Evolutionary conservation across 2,113 vertebrate genomes (phyloP).

Genomic region (Perca flavescens): DNA sequence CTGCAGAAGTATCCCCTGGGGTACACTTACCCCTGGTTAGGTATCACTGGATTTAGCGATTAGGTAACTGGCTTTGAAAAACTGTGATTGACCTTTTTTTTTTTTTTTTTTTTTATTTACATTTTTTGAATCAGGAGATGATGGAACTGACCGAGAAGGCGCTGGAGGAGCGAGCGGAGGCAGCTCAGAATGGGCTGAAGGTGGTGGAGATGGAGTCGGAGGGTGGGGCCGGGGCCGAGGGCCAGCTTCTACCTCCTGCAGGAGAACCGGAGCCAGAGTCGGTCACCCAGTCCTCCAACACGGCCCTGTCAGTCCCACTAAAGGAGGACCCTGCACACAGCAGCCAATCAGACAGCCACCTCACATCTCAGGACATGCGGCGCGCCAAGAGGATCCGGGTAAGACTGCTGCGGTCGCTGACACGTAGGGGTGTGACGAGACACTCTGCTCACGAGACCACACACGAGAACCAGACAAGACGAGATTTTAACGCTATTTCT

Average conservation of each 20-base stretch:
- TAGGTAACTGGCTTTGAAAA: background rate
- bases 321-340: constrained; percentile 84
- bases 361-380: constrained; percentile 93
- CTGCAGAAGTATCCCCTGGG: no score
- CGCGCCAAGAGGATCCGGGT: constrained; percentile 94
- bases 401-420: constrained; percentile 14
- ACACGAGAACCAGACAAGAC: no score
- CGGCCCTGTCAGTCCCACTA: constrained; percentile 75
- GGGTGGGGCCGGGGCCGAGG: constrained; percentile 61
- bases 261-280: constrained; percentile 78
- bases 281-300: constrained; percentile 29
- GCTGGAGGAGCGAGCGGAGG: constrained; percentile 85
- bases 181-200: constrained; percentile 89
- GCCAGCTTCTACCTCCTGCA: constrained; percentile 74
- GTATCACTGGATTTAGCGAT: background rate
- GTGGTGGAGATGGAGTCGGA: constrained; percentile 84
- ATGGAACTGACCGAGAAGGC: constrained; percentile 89
- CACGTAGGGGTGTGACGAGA: no score
- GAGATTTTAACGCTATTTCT: no score
- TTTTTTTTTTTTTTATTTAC: background rate
- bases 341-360: constrained; percentile 82
- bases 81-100: background rate
- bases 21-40: no score
- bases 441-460: no score
- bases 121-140: constrained; percentile 86